These are phyloP conservation scores for Luehdorfia chinensis DNA, from an alignment of 1,140 invertebrate genomes.

Conservation along the genomic window DNA sequence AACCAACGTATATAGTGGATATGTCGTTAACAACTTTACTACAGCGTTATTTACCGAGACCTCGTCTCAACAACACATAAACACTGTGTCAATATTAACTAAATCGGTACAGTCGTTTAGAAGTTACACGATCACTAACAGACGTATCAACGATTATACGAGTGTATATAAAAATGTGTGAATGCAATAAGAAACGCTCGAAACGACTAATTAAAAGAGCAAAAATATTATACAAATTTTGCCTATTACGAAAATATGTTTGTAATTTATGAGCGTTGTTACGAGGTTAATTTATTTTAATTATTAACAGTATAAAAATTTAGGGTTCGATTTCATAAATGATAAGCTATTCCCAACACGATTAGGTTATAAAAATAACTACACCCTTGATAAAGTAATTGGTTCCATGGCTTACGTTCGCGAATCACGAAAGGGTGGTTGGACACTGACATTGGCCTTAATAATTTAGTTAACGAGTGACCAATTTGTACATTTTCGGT, in stretches of 20 bases:
- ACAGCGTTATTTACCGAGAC: too few relatives aligned
- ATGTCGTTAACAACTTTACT: too few relatives aligned
- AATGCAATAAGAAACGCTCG: too few relatives aligned
- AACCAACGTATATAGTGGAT: too few relatives aligned
- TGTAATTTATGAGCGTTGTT: background rate
- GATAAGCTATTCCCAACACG: slow-evolving; percentile 8
- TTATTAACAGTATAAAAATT: slow-evolving; percentile 14
- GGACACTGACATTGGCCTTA: background rate
- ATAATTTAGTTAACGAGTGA: background rate
- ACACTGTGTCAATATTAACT: too few relatives aligned
- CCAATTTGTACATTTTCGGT: background rate
- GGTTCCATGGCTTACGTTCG: slow-evolving; percentile 1
- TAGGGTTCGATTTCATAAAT: slow-evolving; percentile 1
- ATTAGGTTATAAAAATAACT: slow-evolving; percentile 13
- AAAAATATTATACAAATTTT: too few relatives aligned
- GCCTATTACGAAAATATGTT: background rate
- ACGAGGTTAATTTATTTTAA: slow-evolving; percentile 13
- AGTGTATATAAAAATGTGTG: too few relatives aligned
- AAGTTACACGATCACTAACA: too few relatives aligned
- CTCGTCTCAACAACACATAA: too few relatives aligned
- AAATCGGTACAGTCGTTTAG: too few relatives aligned
- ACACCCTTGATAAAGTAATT: slow-evolving; percentile 13
- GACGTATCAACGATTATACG: too few relatives aligned
- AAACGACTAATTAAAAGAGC: too few relatives aligned
- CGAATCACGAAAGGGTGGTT: slow-evolving; percentile 12